Evolutionary conservation across 2,113 vertebrate species (phyloP).

Genomic region (Eupsittula cactorum): DNA sequence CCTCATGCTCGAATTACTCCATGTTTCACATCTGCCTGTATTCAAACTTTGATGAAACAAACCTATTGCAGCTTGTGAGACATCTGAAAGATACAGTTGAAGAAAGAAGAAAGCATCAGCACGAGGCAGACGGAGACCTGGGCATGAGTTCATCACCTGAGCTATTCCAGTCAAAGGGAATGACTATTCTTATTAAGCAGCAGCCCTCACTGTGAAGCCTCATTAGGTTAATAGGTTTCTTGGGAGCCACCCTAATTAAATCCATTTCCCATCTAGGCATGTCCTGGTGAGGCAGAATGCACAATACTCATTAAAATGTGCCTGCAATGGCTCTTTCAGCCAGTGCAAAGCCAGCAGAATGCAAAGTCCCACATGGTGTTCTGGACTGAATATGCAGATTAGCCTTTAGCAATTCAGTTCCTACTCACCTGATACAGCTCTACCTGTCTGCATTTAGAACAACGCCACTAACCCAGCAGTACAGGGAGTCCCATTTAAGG

Average conservation of each 20-base stretch:
- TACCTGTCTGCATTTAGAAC: neutral
- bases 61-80: neutral
- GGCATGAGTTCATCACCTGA: slow-evolving; percentile 69
- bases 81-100: neutral
- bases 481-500: neutral
- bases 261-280: slow-evolving; percentile 47
- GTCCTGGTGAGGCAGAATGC: slow-evolving; percentile 9
- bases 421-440: slow-evolving; percentile 2
- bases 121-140: neutral
- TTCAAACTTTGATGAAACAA: neutral
- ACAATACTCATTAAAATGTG: slow-evolving; percentile 2
- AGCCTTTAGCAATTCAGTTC: slow-evolving; percentile 23
- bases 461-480: neutral
- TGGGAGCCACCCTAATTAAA: slow-evolving; percentile 75
- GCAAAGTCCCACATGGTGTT: neutral
- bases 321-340: slow-evolving; percentile 47
- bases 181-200: slow-evolving; percentile 73
- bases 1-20: neutral
- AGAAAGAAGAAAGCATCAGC: slow-evolving; percentile 34
- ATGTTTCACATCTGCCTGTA: neutral
- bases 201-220: slow-evolving; percentile 59
- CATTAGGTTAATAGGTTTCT: slow-evolving; percentile 77
- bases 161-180: slow-evolving; percentile 70
- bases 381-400: slow-evolving; percentile 41
- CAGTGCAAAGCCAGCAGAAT: neutral